Evolutionary conservation across 1,140 invertebrate species (phyloP).

Genomic region (Drosophila subobscura): DNA sequence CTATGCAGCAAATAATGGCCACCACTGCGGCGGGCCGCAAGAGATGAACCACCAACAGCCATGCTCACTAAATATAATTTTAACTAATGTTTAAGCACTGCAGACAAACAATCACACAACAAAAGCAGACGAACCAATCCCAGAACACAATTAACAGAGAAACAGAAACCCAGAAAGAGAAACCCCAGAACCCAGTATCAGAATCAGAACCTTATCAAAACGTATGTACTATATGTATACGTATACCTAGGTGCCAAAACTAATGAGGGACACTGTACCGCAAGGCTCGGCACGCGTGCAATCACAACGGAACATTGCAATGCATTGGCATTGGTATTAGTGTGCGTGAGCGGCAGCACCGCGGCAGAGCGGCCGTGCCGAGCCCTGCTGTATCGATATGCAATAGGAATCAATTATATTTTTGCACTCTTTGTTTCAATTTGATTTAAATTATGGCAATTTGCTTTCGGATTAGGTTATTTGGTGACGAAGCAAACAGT

Average conservation of each 20-base stretch:
- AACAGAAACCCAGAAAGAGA: conserved; percentile 4
- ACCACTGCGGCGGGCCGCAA: conserved; percentile 88
- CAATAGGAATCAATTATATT: conserved; percentile 33
- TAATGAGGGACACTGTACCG: conserved; percentile 37
- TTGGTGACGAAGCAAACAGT: conserved; percentile 83
- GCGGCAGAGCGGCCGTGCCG: too few relatives aligned
- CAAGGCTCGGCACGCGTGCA: too few relatives aligned
- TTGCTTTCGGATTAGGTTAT: conserved; percentile 80
- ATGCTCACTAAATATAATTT: conserved; percentile 83
- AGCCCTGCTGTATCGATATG: neutral
- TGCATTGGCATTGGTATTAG: too few relatives aligned
- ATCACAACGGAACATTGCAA: too few relatives aligned
- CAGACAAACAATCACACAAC: conserved; percentile 75
- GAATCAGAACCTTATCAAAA: conserved; percentile 21
- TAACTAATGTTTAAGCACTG: conserved; percentile 82
- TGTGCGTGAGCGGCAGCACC: too few relatives aligned
- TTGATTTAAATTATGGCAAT: conserved; percentile 54
- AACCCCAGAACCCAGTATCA: conserved; percentile 16
- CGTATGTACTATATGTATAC: conserved; percentile 13
- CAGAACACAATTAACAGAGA: conserved; percentile 19
- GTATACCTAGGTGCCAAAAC: conserved; percentile 60
- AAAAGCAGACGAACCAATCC: conserved; percentile 57
- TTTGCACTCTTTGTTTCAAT: conserved; percentile 63
- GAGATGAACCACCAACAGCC: conserved; percentile 85
- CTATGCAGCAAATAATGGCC: conserved; percentile 94